Evolutionary conservation across 2,888 invertebrate species (phyloP).

Genomic region (Seira musarum): DNA sequence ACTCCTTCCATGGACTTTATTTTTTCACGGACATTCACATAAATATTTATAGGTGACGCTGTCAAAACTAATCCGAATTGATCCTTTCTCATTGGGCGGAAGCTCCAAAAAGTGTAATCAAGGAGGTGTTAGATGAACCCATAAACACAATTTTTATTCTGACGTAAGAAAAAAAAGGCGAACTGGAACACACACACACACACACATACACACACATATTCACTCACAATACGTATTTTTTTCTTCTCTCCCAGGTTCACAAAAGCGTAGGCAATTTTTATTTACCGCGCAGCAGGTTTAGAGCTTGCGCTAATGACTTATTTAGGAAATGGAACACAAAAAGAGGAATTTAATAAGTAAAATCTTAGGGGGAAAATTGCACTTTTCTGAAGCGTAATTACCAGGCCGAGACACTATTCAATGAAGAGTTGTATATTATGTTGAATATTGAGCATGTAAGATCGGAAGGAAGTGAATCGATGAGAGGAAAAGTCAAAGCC

Average conservation of each 20-base stretch:
- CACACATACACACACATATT: too few relatives aligned
- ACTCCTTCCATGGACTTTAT: conserved; percentile 21
- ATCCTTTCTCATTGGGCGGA: conserved; percentile 1
- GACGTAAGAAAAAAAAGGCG: neutral
- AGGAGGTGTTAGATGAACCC: conserved; percentile 13
- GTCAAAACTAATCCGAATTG: neutral
- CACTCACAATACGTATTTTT: too few relatives aligned
- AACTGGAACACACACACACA: conserved; percentile 40
- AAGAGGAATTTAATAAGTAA: too few relatives aligned
- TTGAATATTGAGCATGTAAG: neutral
- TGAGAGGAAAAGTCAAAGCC: neutral
- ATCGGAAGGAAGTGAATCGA: too few relatives aligned
- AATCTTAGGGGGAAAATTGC: too few relatives aligned
- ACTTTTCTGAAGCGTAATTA: too few relatives aligned
- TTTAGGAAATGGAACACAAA: too few relatives aligned
- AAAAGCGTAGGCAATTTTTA: too few relatives aligned
- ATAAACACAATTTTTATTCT: conserved; percentile 36
- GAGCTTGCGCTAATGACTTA: too few relatives aligned
- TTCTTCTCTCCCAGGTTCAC: too few relatives aligned
- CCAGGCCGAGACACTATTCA: too few relatives aligned
- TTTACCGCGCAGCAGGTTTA: too few relatives aligned
- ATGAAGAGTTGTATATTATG: neutral
- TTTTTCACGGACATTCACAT: conserved; percentile 26
- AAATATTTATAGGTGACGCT: conserved; percentile 3
- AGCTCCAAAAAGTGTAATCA: neutral